Base-by-base conservation (phyloP, 2,888 invertebrate species). In the Crossocerus cetratus region DNA sequence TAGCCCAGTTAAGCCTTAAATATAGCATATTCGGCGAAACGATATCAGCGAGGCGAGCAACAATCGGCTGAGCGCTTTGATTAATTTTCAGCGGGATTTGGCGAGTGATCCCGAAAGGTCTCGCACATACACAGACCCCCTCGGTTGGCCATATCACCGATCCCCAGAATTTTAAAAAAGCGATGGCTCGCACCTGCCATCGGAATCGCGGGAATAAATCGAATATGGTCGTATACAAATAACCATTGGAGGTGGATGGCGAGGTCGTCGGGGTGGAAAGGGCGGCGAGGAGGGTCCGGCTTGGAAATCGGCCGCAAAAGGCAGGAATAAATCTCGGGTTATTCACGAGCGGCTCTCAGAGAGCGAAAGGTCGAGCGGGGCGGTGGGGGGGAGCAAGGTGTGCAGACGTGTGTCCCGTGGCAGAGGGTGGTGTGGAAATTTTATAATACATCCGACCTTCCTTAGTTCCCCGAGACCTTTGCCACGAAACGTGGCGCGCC, bases 281-380 rank as follows among this genome's bases (percentile, higher is more conserved):
- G 49, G 49, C 16, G n/a, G 49, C 1, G 49, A 49, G 49, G 14
- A 18, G 58, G 22, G 61, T 65, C 69, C 32, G 53, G 32, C 16
- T 45, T 20, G 23, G 23, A 16, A 62, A 32, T 60, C 42, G 22
- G 14, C 53, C 56, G 8, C 44, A 16, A 14, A 43, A 32, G 22
- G 21, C 55, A 18, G 23, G 57, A 53, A 78, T 77, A 80, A 81
- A 75, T 81, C 79, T 72, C 56, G 82, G 81, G 77, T 82, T 83
- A 83, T 83, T 82, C 80, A 80, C 74, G 77, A 77, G 64, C 53
- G 32, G 23, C 21, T 53, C 74, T 49, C 32, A 8, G 32, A 32
- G 32, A 32, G 49, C 66, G 32, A 70, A 72, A 75, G 81, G 76
- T 78, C 72, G 65, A 69, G 43, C 56, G 60, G 53, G 42, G n/a